Base-by-base conservation (phyloP, 2,113 vertebrate species). In the Phalacrocorax carbo region DNA sequence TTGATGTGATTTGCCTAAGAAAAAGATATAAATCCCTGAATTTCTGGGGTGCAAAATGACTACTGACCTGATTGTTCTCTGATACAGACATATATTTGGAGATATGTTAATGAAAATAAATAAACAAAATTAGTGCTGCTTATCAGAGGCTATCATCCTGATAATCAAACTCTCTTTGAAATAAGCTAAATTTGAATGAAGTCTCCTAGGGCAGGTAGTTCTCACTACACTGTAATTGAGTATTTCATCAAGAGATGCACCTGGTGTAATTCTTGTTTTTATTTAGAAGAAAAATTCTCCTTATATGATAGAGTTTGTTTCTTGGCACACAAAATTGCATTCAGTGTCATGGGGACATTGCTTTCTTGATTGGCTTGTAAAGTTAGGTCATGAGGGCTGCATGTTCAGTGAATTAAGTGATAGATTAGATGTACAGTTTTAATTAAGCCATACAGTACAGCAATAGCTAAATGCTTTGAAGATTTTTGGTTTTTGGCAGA, bases 381-480 rank as follows among this genome's bases (percentile, higher is more conserved):
- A 86, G 79, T 68, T 51, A 90, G 20, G 46, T 40, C 68, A 60
- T 77, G 48, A 55, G 54, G 71, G 54, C 48, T 79, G 22, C 25
- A 8, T 57, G 38, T 38, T 88, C 49, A 32, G 16, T 84, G 15
- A 64, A 40, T 70, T 44, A 85, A 82, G 32, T 84, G 85, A 48
- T 82, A 96, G 94, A 57, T 22, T 82, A 96, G 94, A 57, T 22
- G 5, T 48, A 85, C 66, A 18, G 40, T 79, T 94, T 55, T 72
- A 84, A 92, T 96, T 97, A 97, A 95, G 52, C 40, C 71, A 86
- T 77, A 81, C 88, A 90, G 38, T 52, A 90, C 34, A 94, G 60
- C 26, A 93, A 88, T 27, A 77, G 15, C 42, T 85, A 86, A 88
- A 79, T 82, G 49, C 91, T 96, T 97, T 92, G 66, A 82, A 95